Base-by-base conservation (phyloP, 2,888 invertebrate species). In the Eumacrocentrus americanus region DNA sequence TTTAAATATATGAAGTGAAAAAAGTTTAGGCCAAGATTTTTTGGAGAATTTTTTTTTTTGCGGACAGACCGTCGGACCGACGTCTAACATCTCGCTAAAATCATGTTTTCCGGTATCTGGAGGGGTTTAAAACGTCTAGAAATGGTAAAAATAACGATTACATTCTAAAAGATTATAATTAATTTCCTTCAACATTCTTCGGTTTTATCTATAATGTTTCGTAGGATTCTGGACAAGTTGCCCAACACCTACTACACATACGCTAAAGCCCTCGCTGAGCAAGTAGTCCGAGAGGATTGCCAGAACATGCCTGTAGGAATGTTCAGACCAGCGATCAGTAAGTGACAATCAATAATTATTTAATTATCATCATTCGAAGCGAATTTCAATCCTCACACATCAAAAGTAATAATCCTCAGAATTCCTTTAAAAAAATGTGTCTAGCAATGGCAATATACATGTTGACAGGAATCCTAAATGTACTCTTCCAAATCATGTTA, bases 191-290 rank as follows among this genome's bases (percentile, higher is more conserved):
- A n/a, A n/a, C n/a, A n/a, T n/a, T n/a, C n/a, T n/a, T n/a, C n/a
- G n/a, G n/a, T n/a, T n/a, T n/a, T n/a, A 22, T 29, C 5, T 20
- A 50, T n/a, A n/a, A 35, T 23, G 12, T 48, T 47, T 37, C 18
- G 14, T 38, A 58, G 58, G 37, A 42, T 67, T n/a, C 72, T 87
- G 16, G 86, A 85, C 12, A 75, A 83, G 0, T 90, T 91, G 84
- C 94, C 94, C 0, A 94, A 94, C 77, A 93, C 93, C 0, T 95
- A n/a, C n/a, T n/a, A 95, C 81, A 91, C 92, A 0, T 92, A 89
- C 75, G 93, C 94, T 1, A 95, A 95, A 82, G 91, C 92, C 0
- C 74, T 94, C 52, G 92, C 92, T 0, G 94, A 95, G 76, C 85
- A 87, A 67, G 82, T 89, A 59, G 78, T 94, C 0, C 81, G 84